These are phyloP conservation scores for Onychostoma macrolepis DNA, from an alignment of 2,113 vertebrate genomes.

Conservation along the genomic window DNA sequence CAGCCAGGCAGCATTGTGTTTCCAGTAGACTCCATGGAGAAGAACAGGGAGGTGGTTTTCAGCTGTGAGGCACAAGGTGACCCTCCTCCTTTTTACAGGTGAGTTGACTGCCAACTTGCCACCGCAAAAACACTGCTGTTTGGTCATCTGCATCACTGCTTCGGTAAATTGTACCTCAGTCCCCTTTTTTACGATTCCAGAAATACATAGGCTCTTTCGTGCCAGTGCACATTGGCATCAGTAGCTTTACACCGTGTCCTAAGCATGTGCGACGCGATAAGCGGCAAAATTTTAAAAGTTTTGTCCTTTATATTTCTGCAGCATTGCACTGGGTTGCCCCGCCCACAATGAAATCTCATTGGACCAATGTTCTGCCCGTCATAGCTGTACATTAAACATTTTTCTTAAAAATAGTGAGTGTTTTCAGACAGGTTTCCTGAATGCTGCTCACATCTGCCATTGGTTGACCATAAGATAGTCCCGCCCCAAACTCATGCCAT, in stretches of 20 bases:
- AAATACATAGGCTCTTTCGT: slow-evolving; percentile 1
- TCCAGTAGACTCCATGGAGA: slow-evolving; percentile 89
- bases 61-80: slow-evolving; percentile 91
- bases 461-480: not conserved
- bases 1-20: slow-evolving; percentile 91
- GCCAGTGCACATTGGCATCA: not conserved
- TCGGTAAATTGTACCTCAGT: slow-evolving; percentile 9
- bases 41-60: slow-evolving; percentile 89
- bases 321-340: not conserved
- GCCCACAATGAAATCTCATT: not conserved
- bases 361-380: not conserved
- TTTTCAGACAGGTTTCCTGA: not conserved
- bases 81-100: slow-evolving; percentile 87
- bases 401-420: not conserved
- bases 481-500: not conserved
- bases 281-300: not conserved
- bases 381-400: not conserved
- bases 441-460: not conserved
- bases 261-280: not conserved
- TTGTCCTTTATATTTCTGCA: not conserved
- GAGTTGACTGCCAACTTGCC: slow-evolving; percentile 54
- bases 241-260: not conserved
- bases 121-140: not conserved
- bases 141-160: slow-evolving; percentile 30
- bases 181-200: slow-evolving; percentile 2